These are phyloP conservation scores for Ailuropoda melanoleuca DNA, from an alignment of 2,113 vertebrate species.

Conservation along the genomic window DNA sequence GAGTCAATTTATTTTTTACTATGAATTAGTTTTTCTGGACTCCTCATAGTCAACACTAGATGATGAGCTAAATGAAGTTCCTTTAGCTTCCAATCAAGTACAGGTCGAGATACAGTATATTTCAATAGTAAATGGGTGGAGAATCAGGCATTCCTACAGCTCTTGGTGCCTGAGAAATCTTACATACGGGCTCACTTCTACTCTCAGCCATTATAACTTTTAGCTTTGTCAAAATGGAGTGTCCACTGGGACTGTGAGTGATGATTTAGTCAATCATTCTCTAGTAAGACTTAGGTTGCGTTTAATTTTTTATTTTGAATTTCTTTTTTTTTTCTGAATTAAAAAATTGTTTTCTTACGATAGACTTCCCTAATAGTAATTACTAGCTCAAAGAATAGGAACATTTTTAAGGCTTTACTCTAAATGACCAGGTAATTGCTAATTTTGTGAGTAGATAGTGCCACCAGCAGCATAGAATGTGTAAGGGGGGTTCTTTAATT, in stretches of 20 bases:
- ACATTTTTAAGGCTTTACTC: background rate
- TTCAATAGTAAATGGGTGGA: background rate
- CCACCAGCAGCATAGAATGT: background rate
- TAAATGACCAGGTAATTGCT: background rate
- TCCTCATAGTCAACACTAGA: background rate
- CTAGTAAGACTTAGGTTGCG: background rate
- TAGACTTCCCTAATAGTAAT: background rate
- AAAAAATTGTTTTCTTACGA: background rate
- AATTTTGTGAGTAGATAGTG: background rate
- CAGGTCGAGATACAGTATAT: background rate
- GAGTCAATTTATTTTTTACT: background rate
- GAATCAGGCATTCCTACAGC: background rate
- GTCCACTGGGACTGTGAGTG: background rate
- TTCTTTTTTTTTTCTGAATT: background rate
- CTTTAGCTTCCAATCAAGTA: background rate
- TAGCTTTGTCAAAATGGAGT: background rate
- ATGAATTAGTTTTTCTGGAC: background rate
- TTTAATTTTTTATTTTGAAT: slow-evolving; percentile 21
- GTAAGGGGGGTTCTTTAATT: background rate
- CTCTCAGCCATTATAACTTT: background rate
- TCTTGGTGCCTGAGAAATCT: background rate
- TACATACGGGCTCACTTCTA: background rate
- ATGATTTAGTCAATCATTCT: background rate
- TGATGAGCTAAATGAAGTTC: background rate
- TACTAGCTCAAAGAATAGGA: background rate